These are phyloP conservation scores for Brachypodius melanocephalos DNA, from an alignment of 2,113 vertebrate species.

Conservation along the genomic window DNA sequence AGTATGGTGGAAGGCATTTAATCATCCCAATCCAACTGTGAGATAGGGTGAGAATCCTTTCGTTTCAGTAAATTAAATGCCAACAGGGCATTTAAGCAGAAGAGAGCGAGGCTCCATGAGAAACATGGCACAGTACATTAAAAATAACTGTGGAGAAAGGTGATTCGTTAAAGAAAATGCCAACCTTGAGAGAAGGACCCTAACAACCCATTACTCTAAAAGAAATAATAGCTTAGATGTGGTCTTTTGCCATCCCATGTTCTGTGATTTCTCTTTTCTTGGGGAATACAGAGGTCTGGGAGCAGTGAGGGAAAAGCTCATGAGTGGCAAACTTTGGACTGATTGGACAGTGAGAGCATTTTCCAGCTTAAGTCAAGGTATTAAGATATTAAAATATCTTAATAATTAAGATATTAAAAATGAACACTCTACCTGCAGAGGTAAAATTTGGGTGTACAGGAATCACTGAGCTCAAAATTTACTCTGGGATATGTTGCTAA, in stretches of 20 bases:
- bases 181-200: neutral
- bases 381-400: neutral
- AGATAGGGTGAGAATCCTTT: neutral
- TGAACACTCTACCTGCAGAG: neutral
- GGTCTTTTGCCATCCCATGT: neutral
- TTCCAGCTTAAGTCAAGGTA: neutral
- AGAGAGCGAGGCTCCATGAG: neutral
- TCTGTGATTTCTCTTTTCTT: neutral
- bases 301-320: neutral
- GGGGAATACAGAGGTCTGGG: neutral
- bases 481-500: neutral
- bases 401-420: neutral
- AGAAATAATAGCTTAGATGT: neutral
- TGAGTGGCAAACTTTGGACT: neutral
- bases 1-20: neutral
- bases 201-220: neutral
- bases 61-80: constrained; percentile 19
- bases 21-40: neutral
- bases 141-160: neutral
- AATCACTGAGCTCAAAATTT: neutral
- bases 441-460: neutral
- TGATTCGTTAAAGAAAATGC: neutral
- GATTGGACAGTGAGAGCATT: neutral
- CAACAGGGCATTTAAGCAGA: neutral
- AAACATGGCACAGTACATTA: neutral